Evolutionary conservation across 1,140 invertebrate species (phyloP).

Genomic region (Drosophila nigromelanica): DNA sequence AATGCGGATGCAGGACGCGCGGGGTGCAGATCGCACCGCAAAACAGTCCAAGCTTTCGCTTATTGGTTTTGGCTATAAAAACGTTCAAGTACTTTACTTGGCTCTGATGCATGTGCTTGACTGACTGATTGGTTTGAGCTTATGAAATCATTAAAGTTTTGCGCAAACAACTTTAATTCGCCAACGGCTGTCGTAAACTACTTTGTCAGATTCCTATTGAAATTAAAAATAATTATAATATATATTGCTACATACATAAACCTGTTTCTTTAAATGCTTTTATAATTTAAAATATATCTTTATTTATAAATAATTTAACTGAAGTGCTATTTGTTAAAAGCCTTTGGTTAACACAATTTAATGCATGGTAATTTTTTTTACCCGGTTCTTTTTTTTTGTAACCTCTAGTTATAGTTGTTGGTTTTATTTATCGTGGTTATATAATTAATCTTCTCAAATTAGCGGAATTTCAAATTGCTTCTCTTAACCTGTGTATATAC

Average conservation of each 20-base stretch:
- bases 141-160: constrained; percentile 35
- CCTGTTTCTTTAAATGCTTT: no score
- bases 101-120: constrained; percentile 16
- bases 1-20: constrained; percentile 12
- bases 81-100: constrained; percentile 43
- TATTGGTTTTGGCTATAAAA: constrained; percentile 75
- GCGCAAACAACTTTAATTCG: neutral
- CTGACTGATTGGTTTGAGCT: constrained; percentile 25
- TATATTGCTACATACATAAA: neutral
- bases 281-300: neutral
- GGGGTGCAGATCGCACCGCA: constrained; percentile 21
- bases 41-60: constrained; percentile 44
- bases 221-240: neutral
- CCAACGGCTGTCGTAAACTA: no score
- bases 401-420: neutral
- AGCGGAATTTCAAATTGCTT: neutral
- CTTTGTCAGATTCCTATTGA: no score
- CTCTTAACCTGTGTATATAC: neutral
- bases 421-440: no score
- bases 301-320: neutral
- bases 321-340: no score
- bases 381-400: neutral
- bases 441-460: neutral
- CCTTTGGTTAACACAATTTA: no score
- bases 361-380: neutral